phyloP scores from a whole-genome alignment of 2,888 invertebrate species.

The Carterocephalus palaemon region DNA sequence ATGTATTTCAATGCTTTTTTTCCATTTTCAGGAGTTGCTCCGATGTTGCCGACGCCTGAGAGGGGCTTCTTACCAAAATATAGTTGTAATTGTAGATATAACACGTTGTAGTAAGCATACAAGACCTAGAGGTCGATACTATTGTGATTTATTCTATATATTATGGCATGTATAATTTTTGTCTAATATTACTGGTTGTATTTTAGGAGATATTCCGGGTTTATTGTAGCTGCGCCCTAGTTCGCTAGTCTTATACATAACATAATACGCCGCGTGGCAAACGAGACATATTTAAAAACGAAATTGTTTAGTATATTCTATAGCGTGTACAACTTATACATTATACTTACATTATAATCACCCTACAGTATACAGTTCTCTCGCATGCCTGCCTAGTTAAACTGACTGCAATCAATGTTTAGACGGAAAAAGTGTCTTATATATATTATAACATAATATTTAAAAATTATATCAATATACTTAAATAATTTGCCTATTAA shows the following conservation, averaged over 20 bases:
- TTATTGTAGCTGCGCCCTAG: too few species aligned
- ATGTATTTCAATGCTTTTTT: slow-evolving; percentile 13
- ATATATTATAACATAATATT: too few species aligned
- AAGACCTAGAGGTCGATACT: slow-evolving; percentile 27
- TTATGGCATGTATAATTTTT: slow-evolving; percentile 24
- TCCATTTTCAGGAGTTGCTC: slow-evolving; percentile 32
- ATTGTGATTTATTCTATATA: slow-evolving; percentile 30
- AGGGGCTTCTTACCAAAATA: slow-evolving; percentile 28
- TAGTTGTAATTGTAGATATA: slow-evolving; percentile 19
- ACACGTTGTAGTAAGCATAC: slow-evolving; percentile 22
- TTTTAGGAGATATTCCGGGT: slow-evolving; percentile 9
- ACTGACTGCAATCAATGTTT: slow-evolving; percentile 1
- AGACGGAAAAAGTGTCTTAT: too few species aligned
- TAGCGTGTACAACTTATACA: not conserved
- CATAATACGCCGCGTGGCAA: too few species aligned
- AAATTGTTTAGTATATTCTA: too few species aligned
- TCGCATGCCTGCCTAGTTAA: too few species aligned
- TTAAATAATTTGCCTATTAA: slow-evolving; percentile 3
- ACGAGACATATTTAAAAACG: too few species aligned
- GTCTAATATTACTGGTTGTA: slow-evolving; percentile 8
- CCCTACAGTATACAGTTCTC: too few species aligned
- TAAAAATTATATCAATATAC: not conserved
- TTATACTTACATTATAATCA: not conserved
- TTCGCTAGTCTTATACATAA: slow-evolving; percentile 3
- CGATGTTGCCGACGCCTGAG: slow-evolving; percentile 31